Evolutionary conservation across 2,888 invertebrate genomes (phyloP), one percentile per base, ranked within the genome.

Genomic region (Dysmachus trigonus): DNA sequence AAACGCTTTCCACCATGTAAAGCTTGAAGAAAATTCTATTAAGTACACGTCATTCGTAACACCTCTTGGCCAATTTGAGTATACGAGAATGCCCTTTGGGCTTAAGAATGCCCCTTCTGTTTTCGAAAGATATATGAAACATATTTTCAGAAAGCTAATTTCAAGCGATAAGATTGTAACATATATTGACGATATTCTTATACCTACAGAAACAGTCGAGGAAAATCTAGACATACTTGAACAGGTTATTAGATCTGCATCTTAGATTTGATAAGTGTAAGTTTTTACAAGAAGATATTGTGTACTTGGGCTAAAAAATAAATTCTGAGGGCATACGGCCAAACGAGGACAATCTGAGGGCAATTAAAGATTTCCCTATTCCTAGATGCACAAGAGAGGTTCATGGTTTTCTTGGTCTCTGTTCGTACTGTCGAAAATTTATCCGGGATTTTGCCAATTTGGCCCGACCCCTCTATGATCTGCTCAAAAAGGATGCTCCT

Each of bases 1-100:
- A 41, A 87, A 88, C 41, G 89, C 88, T 31, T 89, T 89, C 71
- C 86, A 88, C 79, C 89, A 89, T 22, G 86, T 89, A 2, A 86
- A 73, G 6, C 83, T 89, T 62, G 82, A 85, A 2, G 86, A 87
- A 6, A 83, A 88, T 7, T 89, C 89, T 0, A 86, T 87, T 1
- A 88, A 87, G 62, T 89, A 85, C 30, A 89, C 88, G 5, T 86
- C 89, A 10, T 89, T 89, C 87, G 88, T 89, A 6, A 89, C 89
- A 6, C 88, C 88, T 18, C 41, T 87, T 38, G 88, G 88, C 15
- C 89, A 89, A 47, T 88, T 79, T 86, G 88, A 88, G 73, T 88
- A 86, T 31, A 27, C 87, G 10, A 38, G 85, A 13, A 87, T 89
- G 89, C 87, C 88, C 8, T 87, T 88, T 38, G 87, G 86, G 0